Evolutionary conservation across 2,888 invertebrate species (phyloP).

Genomic region (Plusia festucae): DNA sequence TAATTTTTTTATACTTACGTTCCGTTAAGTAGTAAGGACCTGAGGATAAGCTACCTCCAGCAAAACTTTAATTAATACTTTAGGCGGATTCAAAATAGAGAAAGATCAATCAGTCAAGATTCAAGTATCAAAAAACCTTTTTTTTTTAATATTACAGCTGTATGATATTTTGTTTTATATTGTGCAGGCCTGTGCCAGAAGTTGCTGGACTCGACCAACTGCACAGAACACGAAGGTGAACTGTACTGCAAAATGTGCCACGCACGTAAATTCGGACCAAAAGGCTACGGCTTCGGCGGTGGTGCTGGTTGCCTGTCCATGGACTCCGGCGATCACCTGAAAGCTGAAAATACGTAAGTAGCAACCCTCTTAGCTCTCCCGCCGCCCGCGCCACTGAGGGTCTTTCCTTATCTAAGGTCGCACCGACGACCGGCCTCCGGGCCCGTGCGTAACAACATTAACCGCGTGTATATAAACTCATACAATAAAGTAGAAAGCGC

Average conservation of each 20-base stretch:
- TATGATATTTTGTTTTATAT: conserved; percentile 30
- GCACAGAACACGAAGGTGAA: conserved; percentile 98
- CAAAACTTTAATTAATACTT: too few relatives aligned
- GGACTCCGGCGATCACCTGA: conserved; percentile 97
- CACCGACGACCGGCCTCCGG: conserved; percentile 81
- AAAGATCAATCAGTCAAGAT: too few relatives aligned
- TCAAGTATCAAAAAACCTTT: too few relatives aligned
- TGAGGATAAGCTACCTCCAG: too few relatives aligned
- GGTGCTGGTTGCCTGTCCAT: conserved; percentile 99
- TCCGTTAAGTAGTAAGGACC: too few relatives aligned
- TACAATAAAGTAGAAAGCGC: conserved; percentile 82
- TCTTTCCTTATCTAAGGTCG: conserved; percentile 89
- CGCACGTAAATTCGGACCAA: conserved; percentile 99
- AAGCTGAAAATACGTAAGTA: conserved; percentile 93
- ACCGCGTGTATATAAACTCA: conserved; percentile 89
- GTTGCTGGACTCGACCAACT: conserved; percentile 99
- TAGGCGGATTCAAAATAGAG: too few relatives aligned
- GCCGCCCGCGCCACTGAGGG: conserved; percentile 89
- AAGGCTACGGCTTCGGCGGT: conserved; percentile 99
- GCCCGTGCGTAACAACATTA: conserved; percentile 89
- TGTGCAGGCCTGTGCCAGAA: conserved; percentile 97
- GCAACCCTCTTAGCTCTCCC: conserved; percentile 77
- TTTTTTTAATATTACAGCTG: background rate
- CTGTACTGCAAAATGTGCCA: conserved; percentile 99
- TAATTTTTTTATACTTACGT: too few relatives aligned